Base-by-base conservation (phyloP, 2,113 vertebrate species). In the Limnothrissa miodon region DNA sequence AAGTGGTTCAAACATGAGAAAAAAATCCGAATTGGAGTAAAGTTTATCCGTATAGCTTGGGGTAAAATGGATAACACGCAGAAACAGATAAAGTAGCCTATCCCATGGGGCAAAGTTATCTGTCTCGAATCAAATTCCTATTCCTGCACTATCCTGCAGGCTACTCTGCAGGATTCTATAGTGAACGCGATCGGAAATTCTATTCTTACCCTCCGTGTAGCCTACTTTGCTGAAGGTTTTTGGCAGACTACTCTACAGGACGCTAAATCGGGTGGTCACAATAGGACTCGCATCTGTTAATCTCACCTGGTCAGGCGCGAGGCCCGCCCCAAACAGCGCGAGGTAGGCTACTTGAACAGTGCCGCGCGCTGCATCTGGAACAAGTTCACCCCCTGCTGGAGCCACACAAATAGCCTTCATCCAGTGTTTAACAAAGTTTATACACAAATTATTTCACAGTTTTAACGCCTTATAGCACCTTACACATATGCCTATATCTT, bases 1-100 rank as follows among this genome's bases (percentile, higher is more conserved):
- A 1, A 19, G 51, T 45, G 10, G 39, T 53, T 85, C 82, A 78
- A 82, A 82, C 84, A 87, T 84, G 86, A 78, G n/a, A 85, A 79
- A 59, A 45, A 10, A 83, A 51, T 39, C 80, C 33, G 66, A 36
- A 33, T 15, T 17, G 36, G 66, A 74, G 66, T 11, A 15, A 3
- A 33, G 66, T 11, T 36, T 74, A 74, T 74, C 29, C 66, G 29
- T 33, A 74, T 36, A 70, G 6, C 42, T 42, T 4, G 6, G 9
- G 6, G 9, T 33, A 74, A 4, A 29, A 74, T 36, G 29, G 7
- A 74, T 11, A 29, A 39, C 11, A 15, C 36, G 33, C 29, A 13
- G 13, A 74, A 74, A 74, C 2, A 74, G 29, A 33, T 33, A 17
- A 15, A 4, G 10, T 74, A 74, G 36, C 66, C 66, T 74, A 74